Conservation (phyloP, 1,140 invertebrate genomes). For the Harlomillsia oculata region DNA sequence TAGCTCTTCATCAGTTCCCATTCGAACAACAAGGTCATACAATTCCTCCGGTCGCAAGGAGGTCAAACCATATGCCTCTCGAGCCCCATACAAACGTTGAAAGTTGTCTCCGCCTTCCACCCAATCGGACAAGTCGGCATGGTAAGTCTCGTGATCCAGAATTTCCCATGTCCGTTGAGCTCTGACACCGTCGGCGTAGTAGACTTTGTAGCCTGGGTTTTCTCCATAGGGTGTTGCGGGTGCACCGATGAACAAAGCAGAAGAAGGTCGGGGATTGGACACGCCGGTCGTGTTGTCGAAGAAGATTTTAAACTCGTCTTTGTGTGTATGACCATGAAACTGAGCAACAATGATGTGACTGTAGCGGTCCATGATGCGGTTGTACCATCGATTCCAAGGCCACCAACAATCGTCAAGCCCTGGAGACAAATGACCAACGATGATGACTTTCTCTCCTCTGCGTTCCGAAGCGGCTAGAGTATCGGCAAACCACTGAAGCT, state of each 20-base stretch:
- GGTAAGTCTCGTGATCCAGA: slow-evolving; percentile 62
- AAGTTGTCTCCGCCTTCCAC: slow-evolving; percentile 57
- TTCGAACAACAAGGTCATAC: slow-evolving; percentile 38
- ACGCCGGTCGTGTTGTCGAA: slow-evolving; percentile 21
- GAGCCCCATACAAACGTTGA: no score
- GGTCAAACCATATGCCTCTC: slow-evolving; percentile 49
- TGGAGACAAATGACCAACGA: slow-evolving; percentile 57
- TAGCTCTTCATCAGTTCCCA: slow-evolving; percentile 38
- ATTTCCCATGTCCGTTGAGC: slow-evolving; percentile 44
- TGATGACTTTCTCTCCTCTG: slow-evolving; percentile 50
- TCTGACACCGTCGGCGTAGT: slow-evolving; percentile 23
- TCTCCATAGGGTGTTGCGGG: neutral
- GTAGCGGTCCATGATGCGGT: slow-evolving; percentile 39
- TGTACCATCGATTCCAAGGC: slow-evolving; percentile 40
- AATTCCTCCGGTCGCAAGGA: slow-evolving; percentile 40
- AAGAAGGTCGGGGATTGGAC: neutral
- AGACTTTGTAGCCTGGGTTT: slow-evolving; percentile 24
- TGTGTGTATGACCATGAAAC: slow-evolving; percentile 24
- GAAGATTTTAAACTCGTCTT: slow-evolving; percentile 16
- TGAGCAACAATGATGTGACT: slow-evolving; percentile 25
- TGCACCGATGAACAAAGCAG: slow-evolving; percentile 1
- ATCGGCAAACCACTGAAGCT: slow-evolving; percentile 52
- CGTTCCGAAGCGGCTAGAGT: slow-evolving; percentile 49
- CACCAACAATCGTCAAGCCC: slow-evolving; percentile 48
- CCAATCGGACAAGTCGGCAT: slow-evolving; percentile 50